A percentile compares a stretch with the other conserved stretches of the same genome.
Conservation (phyloP, 2,888 invertebrate genomes). For the Protodeltote pygarga region DNA sequence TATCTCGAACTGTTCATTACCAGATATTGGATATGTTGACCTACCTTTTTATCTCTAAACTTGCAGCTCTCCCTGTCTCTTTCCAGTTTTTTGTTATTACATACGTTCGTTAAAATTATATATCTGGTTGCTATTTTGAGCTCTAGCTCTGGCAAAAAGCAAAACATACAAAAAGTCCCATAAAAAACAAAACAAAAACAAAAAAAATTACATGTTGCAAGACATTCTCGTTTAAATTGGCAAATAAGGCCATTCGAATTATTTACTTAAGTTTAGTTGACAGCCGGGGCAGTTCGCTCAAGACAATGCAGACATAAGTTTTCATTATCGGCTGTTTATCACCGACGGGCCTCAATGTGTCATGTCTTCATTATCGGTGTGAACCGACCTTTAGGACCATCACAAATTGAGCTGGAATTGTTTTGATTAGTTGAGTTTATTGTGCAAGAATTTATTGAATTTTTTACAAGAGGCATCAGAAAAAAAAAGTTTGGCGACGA, state of each 20-base stretch:
- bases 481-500: no score
- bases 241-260: conserved; percentile 24
- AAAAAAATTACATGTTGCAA: neutral
- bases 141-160: no score
- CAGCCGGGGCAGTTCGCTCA: conserved; percentile 19
- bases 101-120: no score
- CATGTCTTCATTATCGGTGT: conserved; percentile 77
- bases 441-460: conserved; percentile 8
- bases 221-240: conserved; percentile 1
- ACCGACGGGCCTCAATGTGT: conserved; percentile 72
- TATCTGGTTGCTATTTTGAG: no score
- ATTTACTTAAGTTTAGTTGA: conserved; percentile 30
- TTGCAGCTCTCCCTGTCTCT: no score
- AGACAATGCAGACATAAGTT: conserved; percentile 72
- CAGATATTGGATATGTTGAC: no score
- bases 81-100: no score
- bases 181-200: conserved; percentile 1
- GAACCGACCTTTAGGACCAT: conserved; percentile 58
- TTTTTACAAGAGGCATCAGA: neutral
- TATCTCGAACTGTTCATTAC: no score
- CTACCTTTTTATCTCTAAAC: no score
- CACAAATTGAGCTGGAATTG: conserved; percentile 32
- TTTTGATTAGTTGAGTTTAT: conserved; percentile 29
- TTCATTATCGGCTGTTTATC: conserved; percentile 72
- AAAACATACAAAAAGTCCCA: no score